Evolutionary conservation across 1,140 invertebrate genomes (phyloP), one percentile per base, ranked within the genome.

Genomic region (Sarcophaga peregrina): DNA sequence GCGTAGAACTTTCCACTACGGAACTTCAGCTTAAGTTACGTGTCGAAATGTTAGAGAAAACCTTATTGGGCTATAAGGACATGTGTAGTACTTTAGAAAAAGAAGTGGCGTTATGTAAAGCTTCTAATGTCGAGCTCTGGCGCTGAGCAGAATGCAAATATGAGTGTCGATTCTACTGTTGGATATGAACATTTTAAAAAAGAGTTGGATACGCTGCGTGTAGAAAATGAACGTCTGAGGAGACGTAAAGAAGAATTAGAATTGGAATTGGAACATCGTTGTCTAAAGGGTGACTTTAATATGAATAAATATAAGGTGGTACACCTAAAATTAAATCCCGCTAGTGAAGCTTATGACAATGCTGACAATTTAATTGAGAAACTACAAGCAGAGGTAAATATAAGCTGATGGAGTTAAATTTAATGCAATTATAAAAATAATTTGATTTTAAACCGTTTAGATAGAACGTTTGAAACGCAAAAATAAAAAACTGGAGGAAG

Each of bases 321-420:
- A 74, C 93, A 96, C 86, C 91, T 94, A 25, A 91, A 89, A 73
- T 93, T 94, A 82, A 97, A 98, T 91, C 97, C 97, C 0, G 92
- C 95, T 3, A 91, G 93, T 0, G 91, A 94, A 80, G 95, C 95
- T 0, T 92, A 94, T 83, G 91, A 94, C 85, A 91, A 93, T 82
- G 91, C 93, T 7, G 92, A 94, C 85, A 92, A 93, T 80, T 93
- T 95, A 84, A 91, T 96, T 20, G 92, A 94, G 83, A 93, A 93
- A 50, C 87, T 96, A 8, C 91, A 94, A 84, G 93, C 93, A 75
- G 96, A 97, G 91, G 93, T 96, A 80, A 50, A 37, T 4, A 2
- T 37, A 37, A 72, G 25, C 8, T 37, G 15, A 75, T 1, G 2
- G 1, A 37, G 5, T 73, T 73, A 17, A 50, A 73, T 73, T 73